These are phyloP conservation scores for Eustalomyia histrio DNA, from an alignment of 2,888 invertebrate species.

Conservation along the genomic window DNA sequence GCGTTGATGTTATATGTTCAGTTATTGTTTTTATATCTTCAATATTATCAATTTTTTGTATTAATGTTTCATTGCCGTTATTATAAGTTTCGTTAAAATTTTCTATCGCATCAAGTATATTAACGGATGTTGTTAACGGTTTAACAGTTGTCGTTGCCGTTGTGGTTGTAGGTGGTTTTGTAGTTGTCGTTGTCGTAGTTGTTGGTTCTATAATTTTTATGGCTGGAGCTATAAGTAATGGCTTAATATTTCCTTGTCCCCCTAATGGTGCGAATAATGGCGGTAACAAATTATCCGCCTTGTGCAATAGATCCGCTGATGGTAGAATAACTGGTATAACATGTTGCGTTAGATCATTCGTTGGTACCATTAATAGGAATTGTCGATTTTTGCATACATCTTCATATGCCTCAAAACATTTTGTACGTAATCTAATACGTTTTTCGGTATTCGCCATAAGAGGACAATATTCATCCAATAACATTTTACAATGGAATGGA, in stretches of 20 bases:
- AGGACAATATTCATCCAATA: constrained; percentile 84
- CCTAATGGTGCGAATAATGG: constrained; percentile 74
- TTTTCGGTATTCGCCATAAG: constrained; percentile 87
- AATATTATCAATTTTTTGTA: constrained; percentile 14
- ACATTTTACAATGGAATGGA: constrained; percentile 88
- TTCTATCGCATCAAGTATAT: constrained; percentile 8
- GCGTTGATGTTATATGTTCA: neutral
- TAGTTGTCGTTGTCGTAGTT: constrained; percentile 65
- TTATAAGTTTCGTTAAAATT: constrained; percentile 33
- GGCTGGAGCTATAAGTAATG: constrained; percentile 68
- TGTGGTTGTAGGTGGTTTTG: constrained; percentile 65
- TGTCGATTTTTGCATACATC: constrained; percentile 75
- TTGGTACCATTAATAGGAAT: constrained; percentile 71
- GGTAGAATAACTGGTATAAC: constrained; percentile 76
- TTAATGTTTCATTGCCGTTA: constrained; percentile 46
- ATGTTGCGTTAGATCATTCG: constrained; percentile 72
- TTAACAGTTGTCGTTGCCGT: constrained; percentile 59
- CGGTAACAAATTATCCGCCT: constrained; percentile 72
- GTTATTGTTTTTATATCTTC: neutral
- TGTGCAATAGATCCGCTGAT: constrained; percentile 70
- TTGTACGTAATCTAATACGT: constrained; percentile 85
- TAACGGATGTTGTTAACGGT: constrained; percentile 28
- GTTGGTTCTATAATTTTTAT: constrained; percentile 62
- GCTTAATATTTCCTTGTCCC: constrained; percentile 69
- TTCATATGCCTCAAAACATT: constrained; percentile 80